Base-by-base conservation (phyloP, 1,140 invertebrate species). In the Drosophila ogumai region DNA sequence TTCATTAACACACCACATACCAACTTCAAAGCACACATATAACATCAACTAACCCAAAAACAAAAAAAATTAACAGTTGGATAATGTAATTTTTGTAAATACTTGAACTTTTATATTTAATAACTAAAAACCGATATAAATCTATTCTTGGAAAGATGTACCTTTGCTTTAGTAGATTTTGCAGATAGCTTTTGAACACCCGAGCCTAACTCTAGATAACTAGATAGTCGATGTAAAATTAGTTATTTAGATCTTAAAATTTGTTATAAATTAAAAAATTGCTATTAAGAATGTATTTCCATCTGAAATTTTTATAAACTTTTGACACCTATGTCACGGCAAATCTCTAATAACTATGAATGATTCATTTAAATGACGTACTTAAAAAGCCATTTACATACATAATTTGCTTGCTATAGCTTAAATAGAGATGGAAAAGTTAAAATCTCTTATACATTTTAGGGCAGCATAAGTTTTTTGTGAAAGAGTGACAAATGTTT, bases 41-140 rank as follows among this genome's bases (percentile, higher is more conserved):
- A 60, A 86, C 64, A 73, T 73, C 36, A 88, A 87, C 79, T 86
- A 82, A 84, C 60, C 46, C 19, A 73, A 32, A 52, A 19, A 49
- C 65, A 68, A 73, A 64, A 13, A 76, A 82, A 52, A 77, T 22
- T 82, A 86, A 88, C 54, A 66, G 77, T 68, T 61, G 58, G 67
- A 55, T 49, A 66, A 74, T 77, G 71, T 87, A 79, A 79, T 87
- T 87, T 79, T 59, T 87, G 79, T 87, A 90, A 73, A 90, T 90
- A 90, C 28, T 85, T 68, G 80, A 64, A 56, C 41, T 72, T 56
- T 46, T 67, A 49, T 67, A 49, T 36, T 54, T 36, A 54, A 52
- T 34, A 63, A 60, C 58, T 54, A 55, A 63, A 47, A 61, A 28
- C 32, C 52, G 47, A 44, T 63, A 58, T 28, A 49, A 36, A 69